Percentiles rank a stretch among this genome's conserved stretches.
phyloP scores from a whole-genome alignment of 2,797 vertebrate species.

The Myripristis jacobus region DNA sequence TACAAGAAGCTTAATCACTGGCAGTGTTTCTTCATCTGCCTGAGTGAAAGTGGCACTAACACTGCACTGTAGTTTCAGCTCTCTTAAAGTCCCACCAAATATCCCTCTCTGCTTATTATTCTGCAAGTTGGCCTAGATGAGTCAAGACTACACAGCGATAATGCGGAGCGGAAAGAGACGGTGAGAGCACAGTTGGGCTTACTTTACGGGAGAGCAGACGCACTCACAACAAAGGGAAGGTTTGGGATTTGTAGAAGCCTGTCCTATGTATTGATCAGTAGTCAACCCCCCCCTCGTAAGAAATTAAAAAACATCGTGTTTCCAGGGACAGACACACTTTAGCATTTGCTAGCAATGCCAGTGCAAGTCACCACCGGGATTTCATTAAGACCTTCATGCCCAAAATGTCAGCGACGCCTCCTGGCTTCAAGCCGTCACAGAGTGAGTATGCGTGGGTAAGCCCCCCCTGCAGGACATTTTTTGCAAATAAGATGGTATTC shows the following conservation, averaged over 20 bases:
- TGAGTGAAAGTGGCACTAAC: slow-evolving; percentile 75
- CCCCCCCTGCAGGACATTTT: background rate
- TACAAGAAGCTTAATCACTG: slow-evolving; percentile 66
- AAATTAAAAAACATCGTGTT: slow-evolving; percentile 3
- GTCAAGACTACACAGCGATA: slow-evolving; percentile 49
- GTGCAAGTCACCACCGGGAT: slow-evolving; percentile 40
- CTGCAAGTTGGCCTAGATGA: slow-evolving; percentile 68
- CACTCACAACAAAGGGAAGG: slow-evolving; percentile 10
- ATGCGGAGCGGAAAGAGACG: slow-evolving; percentile 13
- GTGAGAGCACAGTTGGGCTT: slow-evolving; percentile 17
- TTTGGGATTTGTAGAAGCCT: slow-evolving; percentile 19
- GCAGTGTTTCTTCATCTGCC: slow-evolving; percentile 72
- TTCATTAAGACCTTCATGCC: slow-evolving; percentile 67
- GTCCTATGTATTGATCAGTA: slow-evolving; percentile 40
- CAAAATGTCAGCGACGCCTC: slow-evolving; percentile 73
- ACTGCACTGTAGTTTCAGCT: slow-evolving; percentile 65
- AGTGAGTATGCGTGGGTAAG: background rate
- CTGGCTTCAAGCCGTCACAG: slow-evolving; percentile 52
- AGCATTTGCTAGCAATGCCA: slow-evolving; percentile 13
- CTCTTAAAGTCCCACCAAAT: slow-evolving; percentile 65
- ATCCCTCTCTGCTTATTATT: slow-evolving; percentile 61
- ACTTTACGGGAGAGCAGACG: background rate
- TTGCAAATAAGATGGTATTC: background rate
- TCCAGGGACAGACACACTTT: slow-evolving; percentile 17
- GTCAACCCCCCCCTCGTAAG: slow-evolving; percentile 2